Evolutionary conservation across 2,888 invertebrate genomes (phyloP).

Genomic region (Cactoblastis cactorum): DNA sequence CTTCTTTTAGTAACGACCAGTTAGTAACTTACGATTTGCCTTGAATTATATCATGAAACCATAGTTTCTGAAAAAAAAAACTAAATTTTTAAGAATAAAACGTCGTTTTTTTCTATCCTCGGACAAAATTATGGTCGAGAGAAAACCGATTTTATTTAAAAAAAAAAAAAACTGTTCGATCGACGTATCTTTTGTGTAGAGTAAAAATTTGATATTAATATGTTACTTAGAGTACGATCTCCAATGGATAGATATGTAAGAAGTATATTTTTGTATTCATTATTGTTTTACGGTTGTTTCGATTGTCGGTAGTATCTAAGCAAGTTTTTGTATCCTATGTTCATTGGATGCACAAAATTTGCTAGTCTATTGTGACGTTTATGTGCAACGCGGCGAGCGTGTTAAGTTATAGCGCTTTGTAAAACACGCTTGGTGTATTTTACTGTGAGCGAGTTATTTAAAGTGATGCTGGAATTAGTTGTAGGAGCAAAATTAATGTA

Average conservation of each 20-base stretch:
- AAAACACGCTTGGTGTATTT: background rate
- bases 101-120: background rate
- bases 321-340: too few relatives aligned
- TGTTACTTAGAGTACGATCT: slow-evolving; percentile 40
- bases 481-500: background rate
- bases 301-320: too few relatives aligned
- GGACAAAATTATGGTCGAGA: too few relatives aligned
- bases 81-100: too few relatives aligned
- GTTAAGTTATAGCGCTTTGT: background rate
- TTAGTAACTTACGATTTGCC: too few relatives aligned
- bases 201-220: slow-evolving; percentile 1
- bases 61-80: too few relatives aligned
- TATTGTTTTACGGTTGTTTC: background rate
- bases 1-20: too few relatives aligned
- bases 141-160: too few relatives aligned
- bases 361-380: too few relatives aligned
- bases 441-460: background rate
- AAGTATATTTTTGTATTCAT: slow-evolving; percentile 22
- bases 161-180: too few relatives aligned
- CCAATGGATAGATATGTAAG: slow-evolving; percentile 36
- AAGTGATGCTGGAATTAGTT: background rate
- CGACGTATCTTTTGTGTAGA: slow-evolving; percentile 10
- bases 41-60: too few relatives aligned
- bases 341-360: too few relatives aligned
- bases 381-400: background rate